A percentile compares a stretch with the other conserved stretches of the same genome.
Conservation (phyloP, 92 coral and sea anemone genomes). For the Porites divaricata region DNA sequence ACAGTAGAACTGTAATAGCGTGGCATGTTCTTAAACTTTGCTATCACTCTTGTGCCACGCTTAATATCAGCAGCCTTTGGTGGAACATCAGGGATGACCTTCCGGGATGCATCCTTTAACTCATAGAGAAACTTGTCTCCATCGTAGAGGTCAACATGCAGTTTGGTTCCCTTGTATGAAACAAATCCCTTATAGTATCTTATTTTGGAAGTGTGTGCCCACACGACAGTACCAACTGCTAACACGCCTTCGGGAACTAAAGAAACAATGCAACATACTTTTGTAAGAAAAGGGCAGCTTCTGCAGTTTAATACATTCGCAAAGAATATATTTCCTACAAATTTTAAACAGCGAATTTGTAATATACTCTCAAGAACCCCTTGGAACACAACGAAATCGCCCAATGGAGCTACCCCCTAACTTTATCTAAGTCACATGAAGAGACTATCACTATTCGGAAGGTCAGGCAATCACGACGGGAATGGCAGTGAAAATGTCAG, state of each 20-base stretch:
- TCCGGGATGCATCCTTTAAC: slow-evolving; percentile 77
- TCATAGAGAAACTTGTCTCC: slow-evolving; percentile 83
- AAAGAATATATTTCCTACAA: too few species aligned
- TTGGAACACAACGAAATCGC: too few species aligned
- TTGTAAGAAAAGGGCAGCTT: too few species aligned
- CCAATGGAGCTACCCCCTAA: too few species aligned
- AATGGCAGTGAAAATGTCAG: too few species aligned
- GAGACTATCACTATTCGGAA: too few species aligned
- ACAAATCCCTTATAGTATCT: slow-evolving; percentile 85
- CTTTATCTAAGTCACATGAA: too few species aligned
- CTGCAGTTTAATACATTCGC: too few species aligned
- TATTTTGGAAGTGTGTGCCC: slow-evolving; percentile 79
- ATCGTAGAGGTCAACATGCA: slow-evolving; percentile 92
- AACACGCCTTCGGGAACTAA: slow-evolving; percentile 80
- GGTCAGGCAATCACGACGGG: too few species aligned
- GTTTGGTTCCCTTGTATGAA: slow-evolving; percentile 83
- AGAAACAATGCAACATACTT: neutral
- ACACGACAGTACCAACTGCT: slow-evolving; percentile 84
- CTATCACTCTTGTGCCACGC: slow-evolving; percentile 76
- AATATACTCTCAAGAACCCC: too few species aligned
- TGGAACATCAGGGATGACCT: slow-evolving; percentile 74
- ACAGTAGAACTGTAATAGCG: slow-evolving; percentile 60
- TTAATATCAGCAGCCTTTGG: slow-evolving; percentile 68
- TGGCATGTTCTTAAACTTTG: slow-evolving; percentile 62
- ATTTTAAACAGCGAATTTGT: too few species aligned